A percentile compares a stretch with the other conserved stretches of the same genome.
phyloP scores from a whole-genome alignment of 1,140 invertebrate genomes.

The Polypedilum pembai region DNA sequence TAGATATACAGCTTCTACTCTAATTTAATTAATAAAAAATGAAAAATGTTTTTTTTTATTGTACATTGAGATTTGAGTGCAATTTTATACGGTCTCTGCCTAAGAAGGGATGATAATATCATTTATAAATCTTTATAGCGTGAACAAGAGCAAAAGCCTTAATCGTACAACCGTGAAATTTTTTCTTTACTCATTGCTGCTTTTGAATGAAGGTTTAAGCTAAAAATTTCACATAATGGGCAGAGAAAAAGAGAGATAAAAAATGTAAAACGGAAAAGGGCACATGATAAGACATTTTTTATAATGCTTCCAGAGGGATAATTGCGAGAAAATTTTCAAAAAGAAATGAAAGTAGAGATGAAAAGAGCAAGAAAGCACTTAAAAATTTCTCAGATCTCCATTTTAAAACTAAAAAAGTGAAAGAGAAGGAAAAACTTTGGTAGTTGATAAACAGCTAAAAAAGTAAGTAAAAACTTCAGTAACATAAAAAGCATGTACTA shows the following conservation, averaged over 20 bases:
- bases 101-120: not conserved
- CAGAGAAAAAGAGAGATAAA: not conserved
- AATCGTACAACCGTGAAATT: not conserved
- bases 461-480: not conserved
- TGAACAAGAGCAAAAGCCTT: not conserved
- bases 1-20: not conserved
- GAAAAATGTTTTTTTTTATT: not conserved
- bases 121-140: too few species aligned
- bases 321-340: not conserved
- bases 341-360: not conserved
- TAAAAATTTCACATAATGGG: not conserved
- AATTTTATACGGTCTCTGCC: not conserved
- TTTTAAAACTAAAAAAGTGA: not conserved
- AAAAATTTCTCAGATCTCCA: not conserved
- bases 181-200: not conserved
- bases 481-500: not conserved
- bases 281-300: conserved; percentile 5
- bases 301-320: not conserved
- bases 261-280: not conserved
- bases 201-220: not conserved
- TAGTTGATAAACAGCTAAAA: not conserved
- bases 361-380: not conserved
- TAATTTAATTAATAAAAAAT: not conserved
- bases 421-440: not conserved
- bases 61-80: not conserved